phyloP scores from a whole-genome alignment of 2,888 invertebrate species.

The Spilarctia lutea region DNA sequence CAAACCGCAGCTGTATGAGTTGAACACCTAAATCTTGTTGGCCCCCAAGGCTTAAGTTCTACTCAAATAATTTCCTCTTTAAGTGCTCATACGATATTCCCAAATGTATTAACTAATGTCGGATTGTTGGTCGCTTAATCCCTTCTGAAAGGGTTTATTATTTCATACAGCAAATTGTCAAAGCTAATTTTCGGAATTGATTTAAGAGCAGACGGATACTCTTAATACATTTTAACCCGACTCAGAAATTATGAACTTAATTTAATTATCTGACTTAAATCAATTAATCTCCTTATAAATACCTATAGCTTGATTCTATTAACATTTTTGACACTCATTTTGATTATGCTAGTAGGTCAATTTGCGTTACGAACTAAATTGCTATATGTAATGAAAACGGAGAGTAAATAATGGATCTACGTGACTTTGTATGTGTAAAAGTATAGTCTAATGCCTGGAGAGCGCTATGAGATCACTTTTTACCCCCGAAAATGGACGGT shows the following conservation, averaged over 20 bases:
- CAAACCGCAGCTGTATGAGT: constrained; percentile 46
- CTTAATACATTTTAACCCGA: neutral
- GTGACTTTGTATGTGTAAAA: neutral
- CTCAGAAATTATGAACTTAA: neutral
- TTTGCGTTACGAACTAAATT: neutral
- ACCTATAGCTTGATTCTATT: neutral
- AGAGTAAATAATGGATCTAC: neutral
- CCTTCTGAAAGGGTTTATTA: constrained; percentile 5
- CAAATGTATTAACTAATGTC: constrained; percentile 38
- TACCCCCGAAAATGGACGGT: neutral
- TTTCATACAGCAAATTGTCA: neutral
- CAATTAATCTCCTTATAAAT: neutral
- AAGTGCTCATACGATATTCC: constrained; percentile 37
- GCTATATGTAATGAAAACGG: neutral
- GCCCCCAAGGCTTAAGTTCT: constrained; percentile 47
- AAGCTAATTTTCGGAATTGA: constrained; percentile 3
- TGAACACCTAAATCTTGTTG: constrained; percentile 47
- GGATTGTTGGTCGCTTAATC: constrained; percentile 16
- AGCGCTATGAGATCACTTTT: neutral
- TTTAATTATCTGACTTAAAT: neutral
- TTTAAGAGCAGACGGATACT: neutral
- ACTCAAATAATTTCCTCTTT: constrained; percentile 45
- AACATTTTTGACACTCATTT: neutral
- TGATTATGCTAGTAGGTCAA: too few relatives aligned
- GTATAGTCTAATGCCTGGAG: neutral